Conservation (phyloP, 1,140 invertebrate species). For the Drosophila bocki region DNA sequence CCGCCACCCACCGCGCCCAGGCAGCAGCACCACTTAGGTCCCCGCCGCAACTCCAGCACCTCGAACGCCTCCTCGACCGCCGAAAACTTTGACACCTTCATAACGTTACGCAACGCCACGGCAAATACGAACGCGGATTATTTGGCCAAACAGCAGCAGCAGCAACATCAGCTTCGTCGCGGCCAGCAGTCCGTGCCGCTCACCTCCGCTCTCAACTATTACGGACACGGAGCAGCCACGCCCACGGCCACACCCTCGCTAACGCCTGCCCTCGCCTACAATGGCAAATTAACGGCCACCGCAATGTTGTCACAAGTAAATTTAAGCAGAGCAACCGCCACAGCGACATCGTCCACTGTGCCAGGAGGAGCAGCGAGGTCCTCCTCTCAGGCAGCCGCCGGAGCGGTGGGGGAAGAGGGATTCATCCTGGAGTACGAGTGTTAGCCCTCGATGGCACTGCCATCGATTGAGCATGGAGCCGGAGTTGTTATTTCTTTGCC, state of each 20-base stretch:
- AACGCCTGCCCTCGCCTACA: conserved; percentile 60
- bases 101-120: conserved; percentile 68
- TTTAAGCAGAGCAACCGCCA: conserved; percentile 59
- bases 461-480: conserved; percentile 46
- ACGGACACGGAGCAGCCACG: conserved; percentile 55
- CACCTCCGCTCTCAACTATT: conserved; percentile 75
- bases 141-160: conserved; percentile 57
- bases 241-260: conserved; percentile 40
- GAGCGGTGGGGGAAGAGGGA: conserved; percentile 36
- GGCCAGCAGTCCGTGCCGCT: conserved; percentile 48
- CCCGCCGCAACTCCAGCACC: conserved; percentile 76
- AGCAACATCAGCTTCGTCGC: conserved; percentile 46
- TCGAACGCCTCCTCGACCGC: conserved; percentile 79
- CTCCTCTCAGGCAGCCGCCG: conserved; percentile 10
- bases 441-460: conserved; percentile 72
- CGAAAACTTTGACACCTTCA: conserved; percentile 82
- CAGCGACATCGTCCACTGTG: conserved; percentile 44
- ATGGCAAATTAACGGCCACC: conserved; percentile 78
- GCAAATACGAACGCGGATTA: conserved; percentile 47
- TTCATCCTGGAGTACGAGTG: conserved; percentile 84
- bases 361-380: conserved; percentile 14
- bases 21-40: conserved; percentile 60
- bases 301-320: conserved; percentile 82
- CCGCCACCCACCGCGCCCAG: conserved; percentile 44
- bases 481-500: conserved; percentile 35